Base-by-base conservation (phyloP, 1,140 invertebrate species). In the Pseudobourletiella spinata region DNA sequence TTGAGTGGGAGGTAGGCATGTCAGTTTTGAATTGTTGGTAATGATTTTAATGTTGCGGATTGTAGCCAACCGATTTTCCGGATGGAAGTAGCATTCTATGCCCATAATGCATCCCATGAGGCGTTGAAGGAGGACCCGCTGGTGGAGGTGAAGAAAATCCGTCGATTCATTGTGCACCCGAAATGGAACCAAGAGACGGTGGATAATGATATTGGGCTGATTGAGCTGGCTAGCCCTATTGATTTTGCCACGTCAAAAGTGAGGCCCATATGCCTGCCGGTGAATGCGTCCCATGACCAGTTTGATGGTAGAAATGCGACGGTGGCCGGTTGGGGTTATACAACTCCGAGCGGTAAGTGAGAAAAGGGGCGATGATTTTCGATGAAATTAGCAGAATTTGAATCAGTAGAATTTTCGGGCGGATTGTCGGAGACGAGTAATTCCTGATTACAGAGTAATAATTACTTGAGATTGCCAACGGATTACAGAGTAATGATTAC, bases 131-230 rank as follows among this genome's bases (percentile, higher is more conserved):
- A 35, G 8, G 52, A 57, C 22, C 16, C 11, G 16, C 20, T 28
- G 55, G 55, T 43, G 3, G 39, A 43, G 22, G 32, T 57, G 14
- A 8, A 25, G 16, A 57, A 57, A 25, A 57, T 57, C 24, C 3
- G 25, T 3, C 4, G 39, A 39, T 24, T 57, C 18, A 57, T 57
- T 20, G 25, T 43, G 24, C 55, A 57, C 24, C 35, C 55, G 22
- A 16, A 22, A 4, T 57, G 18, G 14, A 43, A 43, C 44, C 14
- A 22, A 15, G 2, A 39, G 20, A 57, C 32, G 6, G 55, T 57
- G 2, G 55, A 57, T 24, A 57, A 57, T 44, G 55, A 57, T 22
- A 43, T 57, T 43, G 55, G 55, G 16, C 22, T 57, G 4, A 57
- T 57, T 28, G 55, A 57, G 25, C 39, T 57, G 6, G 8, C 22